phyloP scores from a whole-genome alignment of 1,140 invertebrate species.

The Ceratoteleas bidentatus region DNA sequence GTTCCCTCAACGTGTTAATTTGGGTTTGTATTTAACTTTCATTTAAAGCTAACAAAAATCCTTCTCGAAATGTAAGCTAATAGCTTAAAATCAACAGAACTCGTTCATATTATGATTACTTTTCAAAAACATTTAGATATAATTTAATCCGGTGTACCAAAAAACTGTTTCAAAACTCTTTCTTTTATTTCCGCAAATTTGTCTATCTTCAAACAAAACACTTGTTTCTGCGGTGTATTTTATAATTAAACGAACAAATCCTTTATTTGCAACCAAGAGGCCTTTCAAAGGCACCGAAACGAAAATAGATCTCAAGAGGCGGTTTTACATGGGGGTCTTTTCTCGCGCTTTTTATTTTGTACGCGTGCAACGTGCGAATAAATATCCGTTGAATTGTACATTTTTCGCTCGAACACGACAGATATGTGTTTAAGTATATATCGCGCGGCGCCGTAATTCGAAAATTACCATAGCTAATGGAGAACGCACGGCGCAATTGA shows the following conservation, averaged over 20 bases:
- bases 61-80: no score
- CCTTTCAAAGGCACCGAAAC: slow-evolving; percentile 5
- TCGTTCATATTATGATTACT: no score
- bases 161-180: no score
- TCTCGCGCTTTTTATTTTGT: slow-evolving; percentile 10
- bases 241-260: no score
- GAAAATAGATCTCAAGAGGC: slow-evolving; percentile 35
- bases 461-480: slow-evolving; percentile 53
- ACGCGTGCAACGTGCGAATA: slow-evolving; percentile 32
- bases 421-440: slow-evolving; percentile 36
- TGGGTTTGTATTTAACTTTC: slow-evolving; percentile 89
- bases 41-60: no score
- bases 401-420: slow-evolving; percentile 15
- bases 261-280: slow-evolving; percentile 12
- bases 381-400: slow-evolving; percentile 45
- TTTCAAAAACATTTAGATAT: no score
- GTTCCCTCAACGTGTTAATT: slow-evolving; percentile 88
- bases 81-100: no score
- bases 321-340: not conserved
- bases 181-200: no score
- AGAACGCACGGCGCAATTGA: slow-evolving; percentile 31
- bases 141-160: no score
- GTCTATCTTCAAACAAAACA: no score
- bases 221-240: no score
- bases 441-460: slow-evolving; percentile 26